A percentile compares a stretch with the other conserved stretches of the same genome.
Evolutionary conservation across 1,140 invertebrate species (phyloP).

Genomic region (Lepidurus arcticus): DNA sequence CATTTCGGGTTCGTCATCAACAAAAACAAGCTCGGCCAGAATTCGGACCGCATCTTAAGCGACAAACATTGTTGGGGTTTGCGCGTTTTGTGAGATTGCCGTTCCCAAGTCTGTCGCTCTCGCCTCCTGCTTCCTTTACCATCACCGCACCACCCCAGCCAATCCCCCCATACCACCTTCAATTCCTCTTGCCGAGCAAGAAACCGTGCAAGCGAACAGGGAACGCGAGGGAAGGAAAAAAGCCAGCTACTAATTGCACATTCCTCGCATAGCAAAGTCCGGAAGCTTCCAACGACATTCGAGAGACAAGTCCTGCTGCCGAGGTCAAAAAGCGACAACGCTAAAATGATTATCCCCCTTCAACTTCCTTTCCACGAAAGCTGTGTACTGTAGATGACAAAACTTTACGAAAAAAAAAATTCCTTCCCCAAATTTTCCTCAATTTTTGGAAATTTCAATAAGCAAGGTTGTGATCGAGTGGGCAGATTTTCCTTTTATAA

Average conservation of each 20-base stretch:
- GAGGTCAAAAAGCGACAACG: slow-evolving; percentile 28
- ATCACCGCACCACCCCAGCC: neutral
- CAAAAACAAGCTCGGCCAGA: slow-evolving; percentile 29
- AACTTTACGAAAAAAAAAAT: no score
- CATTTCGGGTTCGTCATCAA: slow-evolving; percentile 45
- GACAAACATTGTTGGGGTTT: slow-evolving; percentile 27
- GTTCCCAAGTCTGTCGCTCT: slow-evolving; percentile 34
- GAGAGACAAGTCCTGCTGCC: slow-evolving; percentile 24
- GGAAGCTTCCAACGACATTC: slow-evolving; percentile 35
- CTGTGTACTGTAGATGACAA: no score
- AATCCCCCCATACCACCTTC: neutral
- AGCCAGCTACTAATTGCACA: slow-evolving; percentile 72
- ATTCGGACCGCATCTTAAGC: slow-evolving; percentile 36
- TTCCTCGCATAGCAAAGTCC: slow-evolving; percentile 68
- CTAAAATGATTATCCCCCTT: slow-evolving; percentile 2
- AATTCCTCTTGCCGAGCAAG: slow-evolving; percentile 36
- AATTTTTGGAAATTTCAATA: no score
- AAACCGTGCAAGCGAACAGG: neutral
- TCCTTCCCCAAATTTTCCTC: no score
- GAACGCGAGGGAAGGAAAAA: slow-evolving; percentile 23
- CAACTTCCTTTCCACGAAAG: neutral
- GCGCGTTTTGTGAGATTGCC: slow-evolving; percentile 2
- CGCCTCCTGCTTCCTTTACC: slow-evolving; percentile 44
- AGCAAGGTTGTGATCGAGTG: no score
- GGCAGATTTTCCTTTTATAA: no score